phyloP scores from a whole-genome alignment of 2,797 vertebrate species.

The Sparus aurata region DNA sequence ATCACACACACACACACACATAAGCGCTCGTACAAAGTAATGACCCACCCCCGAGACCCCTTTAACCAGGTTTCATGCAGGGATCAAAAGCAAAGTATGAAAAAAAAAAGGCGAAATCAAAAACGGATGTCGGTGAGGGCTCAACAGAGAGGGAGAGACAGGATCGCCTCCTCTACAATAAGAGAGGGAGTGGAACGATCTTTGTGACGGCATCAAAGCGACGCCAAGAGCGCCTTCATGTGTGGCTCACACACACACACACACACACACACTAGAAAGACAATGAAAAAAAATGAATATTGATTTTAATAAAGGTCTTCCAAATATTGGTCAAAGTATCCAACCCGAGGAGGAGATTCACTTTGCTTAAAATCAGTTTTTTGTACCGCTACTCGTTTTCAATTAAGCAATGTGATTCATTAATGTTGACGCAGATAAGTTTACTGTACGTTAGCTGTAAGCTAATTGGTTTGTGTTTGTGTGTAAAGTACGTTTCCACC shows the following conservation, averaged over 20 bases:
- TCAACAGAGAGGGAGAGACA: constrained; percentile 20
- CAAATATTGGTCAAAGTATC: background rate
- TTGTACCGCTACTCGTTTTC: too few species aligned
- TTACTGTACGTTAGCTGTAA: too few species aligned
- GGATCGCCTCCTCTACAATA: constrained; percentile 39
- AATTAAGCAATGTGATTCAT: too few species aligned
- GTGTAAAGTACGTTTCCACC: too few species aligned
- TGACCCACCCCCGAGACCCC: constrained; percentile 64
- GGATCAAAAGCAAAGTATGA: constrained; percentile 68
- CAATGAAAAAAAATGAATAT: constrained; percentile 13
- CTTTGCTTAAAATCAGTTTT: background rate
- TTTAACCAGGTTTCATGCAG: constrained; percentile 59
- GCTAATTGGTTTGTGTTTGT: too few species aligned
- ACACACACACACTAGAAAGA: constrained; percentile 6
- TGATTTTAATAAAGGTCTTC: background rate
- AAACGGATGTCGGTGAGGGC: constrained; percentile 37
- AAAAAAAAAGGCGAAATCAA: constrained; percentile 55
- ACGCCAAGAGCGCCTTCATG: background rate
- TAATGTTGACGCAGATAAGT: too few species aligned
- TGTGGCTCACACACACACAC: constrained; percentile 11
- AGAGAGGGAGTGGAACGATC: constrained; percentile 36
- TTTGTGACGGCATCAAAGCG: constrained; percentile 58
- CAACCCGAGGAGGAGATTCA: background rate
- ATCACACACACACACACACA: constrained; percentile 51
- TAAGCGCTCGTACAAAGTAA: constrained; percentile 39